phyloP scores from a whole-genome alignment of 2,113 vertebrate genomes.

The Sander lucioperca region DNA sequence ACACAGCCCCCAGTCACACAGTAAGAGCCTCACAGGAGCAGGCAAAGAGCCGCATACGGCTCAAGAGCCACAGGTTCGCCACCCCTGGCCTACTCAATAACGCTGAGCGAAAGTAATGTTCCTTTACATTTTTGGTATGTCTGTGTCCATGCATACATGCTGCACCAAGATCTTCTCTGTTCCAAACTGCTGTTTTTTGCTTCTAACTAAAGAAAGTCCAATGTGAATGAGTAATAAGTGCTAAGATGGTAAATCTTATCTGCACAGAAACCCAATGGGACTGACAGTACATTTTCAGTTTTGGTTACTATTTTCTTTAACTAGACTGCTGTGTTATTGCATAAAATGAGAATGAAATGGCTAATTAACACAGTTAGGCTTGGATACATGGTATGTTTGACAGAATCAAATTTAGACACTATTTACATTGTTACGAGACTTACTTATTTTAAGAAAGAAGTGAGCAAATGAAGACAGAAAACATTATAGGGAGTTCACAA shows the following conservation, averaged over 20 bases:
- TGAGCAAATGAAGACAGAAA: slow-evolving; percentile 35
- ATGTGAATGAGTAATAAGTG: slow-evolving; percentile 12
- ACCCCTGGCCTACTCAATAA: too few species aligned
- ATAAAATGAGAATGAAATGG: slow-evolving; percentile 27
- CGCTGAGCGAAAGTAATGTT: too few species aligned
- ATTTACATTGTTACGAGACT: background rate
- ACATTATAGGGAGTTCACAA: slow-evolving; percentile 30
- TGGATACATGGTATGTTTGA: slow-evolving; percentile 3
- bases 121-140: too few species aligned
- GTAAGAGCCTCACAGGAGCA: too few species aligned
- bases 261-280: background rate
- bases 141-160: background rate
- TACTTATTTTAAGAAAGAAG: slow-evolving; percentile 2
- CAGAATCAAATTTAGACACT: background rate
- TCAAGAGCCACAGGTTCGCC: too few species aligned
- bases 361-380: slow-evolving; percentile 20
- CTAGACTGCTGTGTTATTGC: background rate
- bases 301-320: background rate
- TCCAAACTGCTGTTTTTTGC: background rate
- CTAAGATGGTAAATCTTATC: background rate
- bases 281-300: background rate
- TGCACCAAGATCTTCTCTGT: background rate
- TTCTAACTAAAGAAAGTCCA: background rate
- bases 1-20: too few species aligned
- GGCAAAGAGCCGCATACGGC: too few species aligned